Evolutionary conservation across 2,797 vertebrate species (phyloP).

Genomic region (Mallotus villosus): DNA sequence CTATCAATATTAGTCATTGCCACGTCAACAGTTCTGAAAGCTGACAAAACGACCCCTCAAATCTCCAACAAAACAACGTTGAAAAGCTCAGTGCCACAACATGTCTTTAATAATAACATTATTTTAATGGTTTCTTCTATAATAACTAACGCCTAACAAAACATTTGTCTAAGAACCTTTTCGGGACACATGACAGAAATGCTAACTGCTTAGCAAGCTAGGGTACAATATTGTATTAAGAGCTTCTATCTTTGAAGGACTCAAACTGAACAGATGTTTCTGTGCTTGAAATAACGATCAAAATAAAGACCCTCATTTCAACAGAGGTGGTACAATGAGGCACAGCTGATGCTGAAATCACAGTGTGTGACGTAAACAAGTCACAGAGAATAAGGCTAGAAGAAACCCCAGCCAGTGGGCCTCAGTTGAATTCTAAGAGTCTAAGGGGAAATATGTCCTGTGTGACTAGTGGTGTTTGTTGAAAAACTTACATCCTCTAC

Average conservation of each 20-base stretch:
- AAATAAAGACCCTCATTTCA: background rate
- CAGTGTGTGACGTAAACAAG: background rate
- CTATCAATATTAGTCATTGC: background rate
- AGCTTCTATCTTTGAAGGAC: too few species aligned
- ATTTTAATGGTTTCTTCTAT: too few species aligned
- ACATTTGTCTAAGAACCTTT: background rate
- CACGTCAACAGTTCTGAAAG: background rate
- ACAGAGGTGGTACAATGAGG: constrained; percentile 1
- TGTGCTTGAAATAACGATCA: too few species aligned
- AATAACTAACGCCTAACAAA: background rate
- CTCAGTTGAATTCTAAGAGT: background rate
- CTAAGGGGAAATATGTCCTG: background rate
- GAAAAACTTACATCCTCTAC: background rate
- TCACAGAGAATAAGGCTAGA: background rate
- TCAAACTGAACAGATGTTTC: too few species aligned
- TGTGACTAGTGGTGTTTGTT: background rate
- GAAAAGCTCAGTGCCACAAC: background rate
- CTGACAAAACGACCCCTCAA: background rate
- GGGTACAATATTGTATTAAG: too few species aligned
- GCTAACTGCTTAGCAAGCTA: background rate
- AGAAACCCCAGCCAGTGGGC: background rate
- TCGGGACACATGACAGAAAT: background rate
- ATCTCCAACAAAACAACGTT: background rate
- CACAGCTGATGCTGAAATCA: background rate
- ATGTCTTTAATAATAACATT: background rate